Conservation (phyloP, 2,113 vertebrate genomes). For the human (Homo sapiens) region DNA sequence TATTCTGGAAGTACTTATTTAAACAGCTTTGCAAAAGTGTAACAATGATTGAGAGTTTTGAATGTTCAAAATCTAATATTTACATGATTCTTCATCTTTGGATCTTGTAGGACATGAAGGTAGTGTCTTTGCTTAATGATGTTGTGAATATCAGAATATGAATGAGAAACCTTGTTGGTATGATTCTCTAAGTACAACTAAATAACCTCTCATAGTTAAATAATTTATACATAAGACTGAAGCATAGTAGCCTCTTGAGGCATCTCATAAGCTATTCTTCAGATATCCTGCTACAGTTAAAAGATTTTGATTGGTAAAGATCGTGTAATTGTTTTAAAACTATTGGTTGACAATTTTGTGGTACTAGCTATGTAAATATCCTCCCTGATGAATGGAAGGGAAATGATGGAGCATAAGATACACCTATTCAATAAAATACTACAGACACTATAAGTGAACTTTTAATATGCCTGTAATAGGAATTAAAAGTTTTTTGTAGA, state of each 20-base stretch:
- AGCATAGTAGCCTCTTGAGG: neutral
- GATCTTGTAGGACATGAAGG: neutral
- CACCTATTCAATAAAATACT: neutral
- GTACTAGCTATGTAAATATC: neutral
- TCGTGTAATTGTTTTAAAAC: slow-evolving; percentile 28
- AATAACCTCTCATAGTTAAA: slow-evolving; percentile 19
- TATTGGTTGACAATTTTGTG: neutral
- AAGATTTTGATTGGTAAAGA: neutral
- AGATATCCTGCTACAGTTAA: neutral
- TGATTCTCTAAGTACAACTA: slow-evolving; percentile 10
- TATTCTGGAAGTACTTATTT: neutral
- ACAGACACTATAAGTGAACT: neutral
- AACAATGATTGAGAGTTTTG: neutral
- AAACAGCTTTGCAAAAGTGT: slow-evolving; percentile 11
- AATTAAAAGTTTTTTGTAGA: neutral
- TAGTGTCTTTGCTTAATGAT: neutral
- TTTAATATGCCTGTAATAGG: neutral
- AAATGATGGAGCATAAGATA: neutral
- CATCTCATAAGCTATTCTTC: neutral
- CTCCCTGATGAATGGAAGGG: neutral
- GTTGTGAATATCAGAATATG: slow-evolving; percentile 17
- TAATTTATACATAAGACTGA: slow-evolving; percentile 21
- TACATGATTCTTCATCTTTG: neutral
- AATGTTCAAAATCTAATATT: slow-evolving; percentile 27
- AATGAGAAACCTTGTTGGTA: neutral